A percentile compares a stretch with the other conserved stretches of the same genome.
phyloP scores from a whole-genome alignment of 1,140 invertebrate genomes.

The Thalassaphorura encarpata region DNA sequence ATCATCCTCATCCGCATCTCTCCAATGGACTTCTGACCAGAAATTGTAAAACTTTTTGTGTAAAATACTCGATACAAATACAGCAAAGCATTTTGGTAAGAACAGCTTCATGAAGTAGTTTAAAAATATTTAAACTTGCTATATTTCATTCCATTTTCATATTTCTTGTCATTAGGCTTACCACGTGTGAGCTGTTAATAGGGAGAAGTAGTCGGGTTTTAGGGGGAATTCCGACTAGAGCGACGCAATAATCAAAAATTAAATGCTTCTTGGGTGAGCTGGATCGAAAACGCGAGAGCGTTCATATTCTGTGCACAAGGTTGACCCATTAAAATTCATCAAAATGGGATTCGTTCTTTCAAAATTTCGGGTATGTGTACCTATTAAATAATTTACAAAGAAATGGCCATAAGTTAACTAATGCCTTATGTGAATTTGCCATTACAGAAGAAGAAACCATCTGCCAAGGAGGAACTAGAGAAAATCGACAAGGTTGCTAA shows the following conservation, averaged over 20 bases:
- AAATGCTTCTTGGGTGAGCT: no score
- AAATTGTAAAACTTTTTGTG: background rate
- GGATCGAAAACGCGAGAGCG: no score
- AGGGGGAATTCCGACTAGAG: no score
- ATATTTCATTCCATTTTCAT: background rate
- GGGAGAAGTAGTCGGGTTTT: no score
- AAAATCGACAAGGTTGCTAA: constrained; percentile 51
- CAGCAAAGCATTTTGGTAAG: no score
- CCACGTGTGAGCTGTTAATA: no score
- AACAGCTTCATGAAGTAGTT: no score
- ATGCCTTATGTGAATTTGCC: no score
- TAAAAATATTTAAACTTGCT: no score
- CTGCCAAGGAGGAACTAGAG: constrained; percentile 58
- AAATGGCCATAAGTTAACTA: background rate
- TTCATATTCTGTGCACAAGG: background rate
- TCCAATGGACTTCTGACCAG: background rate
- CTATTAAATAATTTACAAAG: background rate
- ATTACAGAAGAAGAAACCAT: constrained; percentile 70
- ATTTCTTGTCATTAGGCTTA: background rate
- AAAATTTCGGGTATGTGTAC: constrained; percentile 29
- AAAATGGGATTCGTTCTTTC: constrained; percentile 32
- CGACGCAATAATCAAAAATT: no score
- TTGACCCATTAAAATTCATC: background rate
- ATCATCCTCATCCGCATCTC: background rate
- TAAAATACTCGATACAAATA: constrained; percentile 1